Conservation (phyloP, 2,113 vertebrate genomes). For the Callipepla squamata region DNA sequence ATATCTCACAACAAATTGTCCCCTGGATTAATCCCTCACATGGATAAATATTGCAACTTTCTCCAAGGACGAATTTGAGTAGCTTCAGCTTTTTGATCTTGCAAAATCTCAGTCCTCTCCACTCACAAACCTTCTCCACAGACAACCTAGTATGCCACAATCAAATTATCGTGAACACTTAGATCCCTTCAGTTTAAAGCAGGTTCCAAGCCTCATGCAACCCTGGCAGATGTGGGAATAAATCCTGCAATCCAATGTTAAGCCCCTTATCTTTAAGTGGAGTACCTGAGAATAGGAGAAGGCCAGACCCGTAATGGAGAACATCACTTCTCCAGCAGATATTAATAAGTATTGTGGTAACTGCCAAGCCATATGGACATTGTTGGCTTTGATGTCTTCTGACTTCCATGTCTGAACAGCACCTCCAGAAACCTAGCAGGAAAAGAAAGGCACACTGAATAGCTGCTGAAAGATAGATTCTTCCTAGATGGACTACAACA, state of each 20-base stretch:
- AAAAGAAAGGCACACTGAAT: constrained; percentile 3
- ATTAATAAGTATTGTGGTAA: constrained; percentile 91
- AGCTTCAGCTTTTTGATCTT: constrained; percentile 1
- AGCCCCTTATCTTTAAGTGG: background rate
- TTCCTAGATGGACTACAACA: background rate
- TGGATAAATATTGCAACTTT: constrained; percentile 12
- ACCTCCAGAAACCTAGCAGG: constrained; percentile 66
- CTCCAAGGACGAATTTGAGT: background rate
- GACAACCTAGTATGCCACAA: background rate
- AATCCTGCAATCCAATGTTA: constrained; percentile 2
- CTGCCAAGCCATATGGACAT: constrained; percentile 91
- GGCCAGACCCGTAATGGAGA: constrained; percentile 95
- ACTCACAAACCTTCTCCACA: background rate
- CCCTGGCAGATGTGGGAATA: background rate
- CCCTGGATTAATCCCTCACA: background rate
- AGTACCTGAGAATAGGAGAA: constrained; percentile 98
- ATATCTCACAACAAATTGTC: background rate
- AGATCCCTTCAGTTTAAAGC: background rate
- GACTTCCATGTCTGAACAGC: constrained; percentile 66
- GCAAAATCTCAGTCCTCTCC: background rate
- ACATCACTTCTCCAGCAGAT: constrained; percentile 94
- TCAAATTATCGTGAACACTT: background rate
- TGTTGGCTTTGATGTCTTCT: constrained; percentile 86
- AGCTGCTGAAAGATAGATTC: background rate
- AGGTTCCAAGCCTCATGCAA: background rate